These are phyloP conservation scores for Poecilia picta DNA, from an alignment of 2,797 vertebrate genomes.

Conservation along the genomic window DNA sequence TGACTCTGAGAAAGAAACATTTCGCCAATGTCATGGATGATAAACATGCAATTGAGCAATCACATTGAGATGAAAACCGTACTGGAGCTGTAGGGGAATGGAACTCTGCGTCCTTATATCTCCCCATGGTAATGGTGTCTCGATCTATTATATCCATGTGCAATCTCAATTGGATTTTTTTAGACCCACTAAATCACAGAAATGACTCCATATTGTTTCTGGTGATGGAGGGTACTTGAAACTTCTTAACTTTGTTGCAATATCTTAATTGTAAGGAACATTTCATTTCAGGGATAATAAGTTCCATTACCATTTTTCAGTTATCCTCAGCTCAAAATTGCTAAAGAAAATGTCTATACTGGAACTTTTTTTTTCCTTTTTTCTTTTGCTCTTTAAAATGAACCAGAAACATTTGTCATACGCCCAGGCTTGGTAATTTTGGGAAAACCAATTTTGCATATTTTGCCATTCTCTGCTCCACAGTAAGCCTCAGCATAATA, in stretches of 20 bases:
- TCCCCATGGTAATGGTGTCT: conserved; percentile 71
- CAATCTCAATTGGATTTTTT: conserved; percentile 72
- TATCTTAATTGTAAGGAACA: conserved; percentile 41
- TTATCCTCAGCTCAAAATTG: conserved; percentile 48
- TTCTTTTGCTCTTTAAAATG: conserved; percentile 25
- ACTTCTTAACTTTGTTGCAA: conserved; percentile 48
- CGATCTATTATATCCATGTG: conserved; percentile 71
- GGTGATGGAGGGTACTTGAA: conserved; percentile 44
- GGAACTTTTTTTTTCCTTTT: conserved; percentile 14
- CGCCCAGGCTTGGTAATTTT: conserved; percentile 1
- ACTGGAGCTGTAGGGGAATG: conserved; percentile 65
- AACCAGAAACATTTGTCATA: conserved; percentile 28
- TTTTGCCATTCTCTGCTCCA: conserved; percentile 10
- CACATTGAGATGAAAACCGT: conserved; percentile 68
- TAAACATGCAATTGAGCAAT: conserved; percentile 82
- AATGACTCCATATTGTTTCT: conserved; percentile 64
- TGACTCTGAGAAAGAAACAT: conserved; percentile 77
- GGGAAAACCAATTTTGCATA: conserved; percentile 4
- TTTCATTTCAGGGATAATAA: conserved; percentile 58
- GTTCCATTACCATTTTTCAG: conserved; percentile 50
- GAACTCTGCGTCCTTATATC: conserved; percentile 58
- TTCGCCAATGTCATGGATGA: conserved; percentile 83
- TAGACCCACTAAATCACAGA: conserved; percentile 70
- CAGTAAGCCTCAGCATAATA: conserved; percentile 21
- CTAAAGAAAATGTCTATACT: conserved; percentile 39